These are phyloP conservation scores for Sylvilagus floridanus DNA, from an alignment of 2,797 vertebrate species.

Conservation along the genomic window DNA sequence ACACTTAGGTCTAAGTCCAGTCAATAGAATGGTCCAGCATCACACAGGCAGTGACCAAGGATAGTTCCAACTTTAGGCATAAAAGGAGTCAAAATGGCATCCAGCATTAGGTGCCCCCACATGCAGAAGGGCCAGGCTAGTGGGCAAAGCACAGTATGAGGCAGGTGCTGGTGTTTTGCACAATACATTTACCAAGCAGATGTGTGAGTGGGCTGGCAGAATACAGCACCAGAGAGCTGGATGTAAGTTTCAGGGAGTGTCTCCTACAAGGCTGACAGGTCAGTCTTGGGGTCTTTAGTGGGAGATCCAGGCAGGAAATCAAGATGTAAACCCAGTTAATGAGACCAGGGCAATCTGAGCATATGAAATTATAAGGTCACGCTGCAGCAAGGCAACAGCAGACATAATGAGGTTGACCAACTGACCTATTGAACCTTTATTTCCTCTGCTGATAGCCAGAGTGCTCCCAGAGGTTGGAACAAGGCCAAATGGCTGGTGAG, in stretches of 20 bases:
- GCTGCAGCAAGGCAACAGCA: slow-evolving; percentile 1
- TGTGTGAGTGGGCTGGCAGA: background rate
- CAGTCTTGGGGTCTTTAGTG: background rate
- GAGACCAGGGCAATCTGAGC: background rate
- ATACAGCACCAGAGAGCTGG: background rate
- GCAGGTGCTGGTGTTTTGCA: background rate
- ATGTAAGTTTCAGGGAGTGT: background rate
- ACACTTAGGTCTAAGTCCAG: background rate
- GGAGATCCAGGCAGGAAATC: background rate
- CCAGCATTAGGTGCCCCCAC: background rate
- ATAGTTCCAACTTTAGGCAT: background rate
- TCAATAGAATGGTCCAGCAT: background rate
- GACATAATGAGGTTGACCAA: slow-evolving; percentile 55
- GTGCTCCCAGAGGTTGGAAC: background rate
- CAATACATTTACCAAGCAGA: background rate
- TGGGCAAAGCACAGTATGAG: background rate
- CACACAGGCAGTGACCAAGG: background rate
- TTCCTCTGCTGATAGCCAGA: slow-evolving; percentile 33
- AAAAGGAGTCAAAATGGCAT: background rate
- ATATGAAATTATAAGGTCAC: slow-evolving; percentile 28
- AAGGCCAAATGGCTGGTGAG: slow-evolving; percentile 24
- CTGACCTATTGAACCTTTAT: slow-evolving; percentile 47
- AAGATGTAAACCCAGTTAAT: slow-evolving; percentile 56
- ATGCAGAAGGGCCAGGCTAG: background rate
- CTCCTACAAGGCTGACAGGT: background rate